Conservation (phyloP, 2,888 invertebrate species). For the Agrilus biguttatus region DNA sequence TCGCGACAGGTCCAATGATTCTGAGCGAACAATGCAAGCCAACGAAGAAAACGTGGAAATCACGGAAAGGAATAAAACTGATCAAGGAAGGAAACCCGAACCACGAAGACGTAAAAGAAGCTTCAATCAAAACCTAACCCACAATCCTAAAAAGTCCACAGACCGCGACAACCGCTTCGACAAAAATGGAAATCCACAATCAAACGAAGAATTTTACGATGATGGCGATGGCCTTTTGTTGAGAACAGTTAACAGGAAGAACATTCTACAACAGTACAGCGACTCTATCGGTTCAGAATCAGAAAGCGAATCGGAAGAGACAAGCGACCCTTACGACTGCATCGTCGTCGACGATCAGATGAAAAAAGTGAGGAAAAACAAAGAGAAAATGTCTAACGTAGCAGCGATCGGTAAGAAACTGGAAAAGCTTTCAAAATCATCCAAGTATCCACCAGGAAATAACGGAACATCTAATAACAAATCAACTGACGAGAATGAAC, state of each 20-base stretch:
- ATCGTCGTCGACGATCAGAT: slow-evolving; percentile 65
- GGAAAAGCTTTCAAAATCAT: slow-evolving; percentile 29
- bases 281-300: slow-evolving; percentile 44
- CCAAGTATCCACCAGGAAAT: slow-evolving; percentile 27
- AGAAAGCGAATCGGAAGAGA: slow-evolving; percentile 45
- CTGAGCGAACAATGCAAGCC: slow-evolving; percentile 28
- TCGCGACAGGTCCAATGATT: slow-evolving; percentile 28
- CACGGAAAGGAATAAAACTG: slow-evolving; percentile 14
- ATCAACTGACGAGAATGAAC: slow-evolving; percentile 15
- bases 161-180: slow-evolving; percentile 5
- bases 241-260: slow-evolving; percentile 59
- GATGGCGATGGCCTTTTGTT: slow-evolving; percentile 53
- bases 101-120: slow-evolving; percentile 20
- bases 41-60: slow-evolving; percentile 15
- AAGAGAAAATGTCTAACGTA: slow-evolving; percentile 31
- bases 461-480: slow-evolving; percentile 14
- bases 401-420: slow-evolving; percentile 31
- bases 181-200: slow-evolving; percentile 7
- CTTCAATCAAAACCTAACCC: slow-evolving; percentile 25
- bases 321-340: slow-evolving; percentile 63
- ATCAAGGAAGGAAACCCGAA: slow-evolving; percentile 29
- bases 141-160: slow-evolving; percentile 5
- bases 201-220: slow-evolving; percentile 50
- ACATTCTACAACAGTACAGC: slow-evolving; percentile 57
- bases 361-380: slow-evolving; percentile 18